Conservation (phyloP, 2,113 vertebrate species). For the Lophochroa leadbeateri region DNA sequence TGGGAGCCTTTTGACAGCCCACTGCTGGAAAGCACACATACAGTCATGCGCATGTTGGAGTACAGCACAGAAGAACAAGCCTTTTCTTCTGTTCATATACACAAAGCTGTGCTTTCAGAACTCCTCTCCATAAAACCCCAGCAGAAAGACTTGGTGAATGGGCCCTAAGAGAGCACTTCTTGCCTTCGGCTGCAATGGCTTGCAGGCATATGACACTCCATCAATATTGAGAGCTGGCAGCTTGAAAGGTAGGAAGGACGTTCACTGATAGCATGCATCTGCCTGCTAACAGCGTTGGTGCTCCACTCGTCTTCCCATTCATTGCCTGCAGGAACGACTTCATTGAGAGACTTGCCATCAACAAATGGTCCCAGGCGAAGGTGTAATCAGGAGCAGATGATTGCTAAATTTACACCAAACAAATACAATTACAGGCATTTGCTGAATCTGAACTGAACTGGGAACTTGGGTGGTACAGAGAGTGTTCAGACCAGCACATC, state of each 20-base stretch:
- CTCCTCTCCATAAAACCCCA: slow-evolving; percentile 60
- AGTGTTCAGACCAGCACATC: slow-evolving; percentile 5
- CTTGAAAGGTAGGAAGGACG: slow-evolving; percentile 63
- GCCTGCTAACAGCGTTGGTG: slow-evolving; percentile 64
- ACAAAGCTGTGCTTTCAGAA: slow-evolving; percentile 57
- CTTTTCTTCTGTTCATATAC: slow-evolving; percentile 1
- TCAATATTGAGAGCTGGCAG: slow-evolving; percentile 66
- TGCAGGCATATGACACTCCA: slow-evolving; percentile 68
- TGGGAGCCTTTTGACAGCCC: background rate
- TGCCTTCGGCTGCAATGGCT: slow-evolving; percentile 64
- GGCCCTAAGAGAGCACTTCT: slow-evolving; percentile 69
- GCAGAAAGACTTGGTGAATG: slow-evolving; percentile 69
- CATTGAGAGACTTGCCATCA: slow-evolving; percentile 65
- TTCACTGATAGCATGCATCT: slow-evolving; percentile 67
- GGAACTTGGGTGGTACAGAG: slow-evolving; percentile 53
- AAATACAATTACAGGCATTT: slow-evolving; percentile 76
- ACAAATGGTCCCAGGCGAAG: slow-evolving; percentile 76
- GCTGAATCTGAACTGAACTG: slow-evolving; percentile 58
- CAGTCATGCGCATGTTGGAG: background rate
- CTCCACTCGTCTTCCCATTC: slow-evolving; percentile 58
- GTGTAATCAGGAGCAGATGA: slow-evolving; percentile 77
- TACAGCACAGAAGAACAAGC: background rate
- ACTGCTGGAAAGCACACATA: background rate
- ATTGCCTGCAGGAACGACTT: slow-evolving; percentile 69
- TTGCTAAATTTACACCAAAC: slow-evolving; percentile 78